Percentiles rank a stretch among this genome's conserved stretches.
Evolutionary conservation across 2,797 vertebrate genomes (phyloP).

Genomic region (Passerculus sandwichensis): DNA sequence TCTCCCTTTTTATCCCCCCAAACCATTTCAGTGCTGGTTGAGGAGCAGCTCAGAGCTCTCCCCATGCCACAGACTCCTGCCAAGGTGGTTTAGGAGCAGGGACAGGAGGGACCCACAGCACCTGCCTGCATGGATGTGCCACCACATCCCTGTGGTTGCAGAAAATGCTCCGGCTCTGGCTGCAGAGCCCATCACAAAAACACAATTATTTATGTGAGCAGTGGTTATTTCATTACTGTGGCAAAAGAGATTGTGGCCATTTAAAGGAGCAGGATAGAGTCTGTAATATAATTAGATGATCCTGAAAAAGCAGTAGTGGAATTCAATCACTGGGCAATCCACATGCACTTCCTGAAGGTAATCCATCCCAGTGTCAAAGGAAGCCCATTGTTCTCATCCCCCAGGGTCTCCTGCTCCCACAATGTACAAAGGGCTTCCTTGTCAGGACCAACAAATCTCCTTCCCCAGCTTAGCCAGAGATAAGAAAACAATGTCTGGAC

Average conservation of each 20-base stretch:
- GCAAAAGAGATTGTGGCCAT: slow-evolving; percentile 23
- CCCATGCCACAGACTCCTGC: background rate
- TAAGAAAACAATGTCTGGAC: slow-evolving; percentile 16
- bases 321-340: slow-evolving; percentile 43
- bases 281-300: slow-evolving; percentile 50
- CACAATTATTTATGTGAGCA: background rate
- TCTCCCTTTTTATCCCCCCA: too few species aligned
- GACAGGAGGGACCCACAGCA: background rate
- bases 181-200: background rate
- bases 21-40: accelerated
- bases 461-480: slow-evolving; percentile 30
- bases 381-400: slow-evolving; percentile 36
- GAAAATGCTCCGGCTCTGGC: accelerated
- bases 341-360: slow-evolving; percentile 41
- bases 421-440: slow-evolving; percentile 14
- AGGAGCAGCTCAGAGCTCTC: background rate
- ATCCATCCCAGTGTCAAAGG: slow-evolving; percentile 37
- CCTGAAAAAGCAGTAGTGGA: slow-evolving; percentile 51
- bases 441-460: slow-evolving; percentile 27
- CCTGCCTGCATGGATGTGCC: background rate
- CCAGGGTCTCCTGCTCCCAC: slow-evolving; percentile 26
- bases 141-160: background rate
- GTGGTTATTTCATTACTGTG: slow-evolving; percentile 2
- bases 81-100: accelerated
- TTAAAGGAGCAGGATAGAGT: slow-evolving; percentile 8